Evolutionary conservation across 2,113 vertebrate species (phyloP).

Genomic region (Nansenia antarctica): DNA sequence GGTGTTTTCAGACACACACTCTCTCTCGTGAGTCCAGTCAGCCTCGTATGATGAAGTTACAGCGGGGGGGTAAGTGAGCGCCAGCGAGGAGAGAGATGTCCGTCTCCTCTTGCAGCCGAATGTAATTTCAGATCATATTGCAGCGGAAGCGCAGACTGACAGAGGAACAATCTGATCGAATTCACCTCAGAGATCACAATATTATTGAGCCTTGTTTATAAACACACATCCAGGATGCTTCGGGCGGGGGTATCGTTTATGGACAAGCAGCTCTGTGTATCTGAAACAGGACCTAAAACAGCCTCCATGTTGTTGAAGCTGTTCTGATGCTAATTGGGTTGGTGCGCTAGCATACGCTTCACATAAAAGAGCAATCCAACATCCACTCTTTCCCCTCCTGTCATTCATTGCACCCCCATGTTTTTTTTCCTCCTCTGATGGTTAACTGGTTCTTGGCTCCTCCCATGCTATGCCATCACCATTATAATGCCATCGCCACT

Average conservation of each 20-base stretch:
- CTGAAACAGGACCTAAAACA: conserved; percentile 16
- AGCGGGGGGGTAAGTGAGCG: conserved; percentile 41
- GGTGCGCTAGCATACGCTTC: background rate
- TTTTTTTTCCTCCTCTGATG: conserved; percentile 45
- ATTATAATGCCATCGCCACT: conserved; percentile 70
- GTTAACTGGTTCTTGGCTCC: conserved; percentile 65
- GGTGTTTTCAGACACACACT: conserved; percentile 68
- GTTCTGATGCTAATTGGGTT: background rate
- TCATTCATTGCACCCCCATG: conserved; percentile 46
- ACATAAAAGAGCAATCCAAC: background rate
- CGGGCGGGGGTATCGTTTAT: conserved; percentile 50
- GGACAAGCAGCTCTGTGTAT: background rate
- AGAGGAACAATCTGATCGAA: conserved; percentile 71
- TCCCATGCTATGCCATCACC: conserved; percentile 55
- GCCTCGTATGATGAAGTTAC: conserved; percentile 73
- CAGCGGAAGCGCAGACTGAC: conserved; percentile 68
- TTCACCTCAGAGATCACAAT: conserved; percentile 73
- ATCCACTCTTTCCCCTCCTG: conserved; percentile 49
- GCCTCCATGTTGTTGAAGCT: background rate
- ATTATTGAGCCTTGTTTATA: conserved; percentile 76
- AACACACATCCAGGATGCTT: conserved; percentile 67
- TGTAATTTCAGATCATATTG: conserved; percentile 70
- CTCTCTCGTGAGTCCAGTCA: conserved; percentile 49
- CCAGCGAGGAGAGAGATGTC: conserved; percentile 27
- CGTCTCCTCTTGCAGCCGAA: conserved; percentile 68